phyloP scores from a whole-genome alignment of 2,888 invertebrate genomes.

The Scaptodrosophila latifasciaeformis region DNA sequence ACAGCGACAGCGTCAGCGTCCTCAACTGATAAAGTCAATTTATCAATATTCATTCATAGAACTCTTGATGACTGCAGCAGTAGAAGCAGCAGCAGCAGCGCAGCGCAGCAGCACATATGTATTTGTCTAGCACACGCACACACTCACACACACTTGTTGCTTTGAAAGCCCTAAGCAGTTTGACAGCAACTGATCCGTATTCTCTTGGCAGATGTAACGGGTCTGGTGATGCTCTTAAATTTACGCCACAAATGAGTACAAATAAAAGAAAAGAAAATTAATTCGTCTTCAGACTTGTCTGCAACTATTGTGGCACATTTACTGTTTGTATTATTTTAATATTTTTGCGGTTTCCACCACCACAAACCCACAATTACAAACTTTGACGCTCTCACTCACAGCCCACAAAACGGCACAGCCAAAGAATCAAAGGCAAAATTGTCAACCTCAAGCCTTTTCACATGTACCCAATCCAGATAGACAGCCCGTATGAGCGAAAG shows the following conservation, averaged over 20 bases:
- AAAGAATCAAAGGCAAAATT: no score
- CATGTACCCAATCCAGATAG: neutral
- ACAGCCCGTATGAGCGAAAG: no score
- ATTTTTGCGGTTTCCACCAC: slow-evolving; percentile 31
- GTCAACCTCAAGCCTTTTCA: neutral
- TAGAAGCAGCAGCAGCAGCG: slow-evolving; percentile 19
- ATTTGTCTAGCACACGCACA: slow-evolving; percentile 4
- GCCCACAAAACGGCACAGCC: neutral
- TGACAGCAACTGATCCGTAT: neutral
- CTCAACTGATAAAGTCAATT: slow-evolving; percentile 59
- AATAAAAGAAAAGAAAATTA: slow-evolving; percentile 60
- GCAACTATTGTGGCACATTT: slow-evolving; percentile 1
- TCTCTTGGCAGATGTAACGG: neutral
- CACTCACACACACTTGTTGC: slow-evolving; percentile 27
- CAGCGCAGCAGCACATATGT: no score
- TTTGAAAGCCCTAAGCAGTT: slow-evolving; percentile 22
- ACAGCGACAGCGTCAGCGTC: slow-evolving; percentile 7
- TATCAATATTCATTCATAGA: slow-evolving; percentile 69
- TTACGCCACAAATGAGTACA: neutral
- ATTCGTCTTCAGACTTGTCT: slow-evolving; percentile 39
- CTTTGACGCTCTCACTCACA: slow-evolving; percentile 48
- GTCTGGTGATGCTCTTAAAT: slow-evolving; percentile 17
- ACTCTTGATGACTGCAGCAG: slow-evolving; percentile 5
- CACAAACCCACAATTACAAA: slow-evolving; percentile 32
- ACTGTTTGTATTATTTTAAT: no score